Conservation (phyloP, 2,888 invertebrate genomes). For the Amphipoea lucens region DNA sequence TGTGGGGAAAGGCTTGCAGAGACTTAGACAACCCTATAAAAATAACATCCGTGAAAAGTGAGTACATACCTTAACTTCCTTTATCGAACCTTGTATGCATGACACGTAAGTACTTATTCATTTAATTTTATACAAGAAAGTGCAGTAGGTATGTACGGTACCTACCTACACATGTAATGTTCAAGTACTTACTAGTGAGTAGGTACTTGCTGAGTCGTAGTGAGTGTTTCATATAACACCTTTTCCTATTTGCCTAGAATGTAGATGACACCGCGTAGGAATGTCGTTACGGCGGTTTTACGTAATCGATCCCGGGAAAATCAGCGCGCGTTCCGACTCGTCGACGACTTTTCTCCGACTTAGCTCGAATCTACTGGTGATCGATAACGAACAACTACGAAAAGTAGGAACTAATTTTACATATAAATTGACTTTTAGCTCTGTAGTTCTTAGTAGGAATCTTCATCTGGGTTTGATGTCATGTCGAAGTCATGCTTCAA, state of each 20-base stretch:
- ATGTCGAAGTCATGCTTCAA: not conserved
- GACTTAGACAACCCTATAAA: not conserved
- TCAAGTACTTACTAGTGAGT: slow-evolving; percentile 4
- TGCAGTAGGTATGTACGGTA: not conserved
- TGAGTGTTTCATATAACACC: slow-evolving; percentile 54
- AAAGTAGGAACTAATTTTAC: slow-evolving; percentile 5
- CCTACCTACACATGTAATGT: slow-evolving; percentile 5
- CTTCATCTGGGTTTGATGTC: not conserved
- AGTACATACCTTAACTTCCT: not conserved
- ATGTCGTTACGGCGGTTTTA: slow-evolving; percentile 64
- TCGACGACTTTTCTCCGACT: slow-evolving; percentile 35
- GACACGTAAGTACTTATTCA: not conserved
- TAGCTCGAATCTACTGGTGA: slow-evolving; percentile 5
- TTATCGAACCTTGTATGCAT: not conserved
- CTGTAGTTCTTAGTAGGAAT: not conserved
- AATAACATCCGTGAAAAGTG: slow-evolving; percentile 17
- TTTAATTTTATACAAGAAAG: slow-evolving; percentile 33
- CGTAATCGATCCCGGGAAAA: slow-evolving; percentile 64
- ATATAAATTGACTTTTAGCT: not conserved
- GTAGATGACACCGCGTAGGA: slow-evolving; percentile 56
- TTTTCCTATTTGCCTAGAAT: slow-evolving; percentile 62
- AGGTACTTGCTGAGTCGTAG: slow-evolving; percentile 9
- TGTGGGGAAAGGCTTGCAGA: not conserved
- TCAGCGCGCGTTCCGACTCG: slow-evolving; percentile 51
- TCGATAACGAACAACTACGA: slow-evolving; percentile 23